phyloP scores from a whole-genome alignment of 2,797 vertebrate species.

The Aplochiton taeniatus region DNA sequence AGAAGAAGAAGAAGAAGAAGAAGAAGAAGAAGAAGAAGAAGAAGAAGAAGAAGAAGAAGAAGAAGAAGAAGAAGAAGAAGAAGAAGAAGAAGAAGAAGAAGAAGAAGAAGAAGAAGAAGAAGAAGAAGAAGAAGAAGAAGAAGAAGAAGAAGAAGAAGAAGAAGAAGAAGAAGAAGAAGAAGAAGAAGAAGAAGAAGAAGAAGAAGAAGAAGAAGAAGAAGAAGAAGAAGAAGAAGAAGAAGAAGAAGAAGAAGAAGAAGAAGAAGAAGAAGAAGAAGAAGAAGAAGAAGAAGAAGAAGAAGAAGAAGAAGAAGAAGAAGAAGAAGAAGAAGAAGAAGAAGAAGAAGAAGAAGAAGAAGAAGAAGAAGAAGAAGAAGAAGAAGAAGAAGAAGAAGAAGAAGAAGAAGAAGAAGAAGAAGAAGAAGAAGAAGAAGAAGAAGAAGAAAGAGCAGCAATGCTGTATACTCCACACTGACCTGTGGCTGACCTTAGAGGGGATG shows the following conservation, averaged over 20 bases:
- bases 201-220: conserved; percentile 4
- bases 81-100: conserved; percentile 4
- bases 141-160: conserved; percentile 4
- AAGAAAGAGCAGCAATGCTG: too few relatives aligned
- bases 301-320: conserved; percentile 4
- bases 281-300: conserved; percentile 4
- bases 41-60: conserved; percentile 4
- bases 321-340: conserved; percentile 4
- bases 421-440: too few relatives aligned
- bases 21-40: conserved; percentile 4
- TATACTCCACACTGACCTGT: too few relatives aligned
- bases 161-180: conserved; percentile 4
- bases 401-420: too few relatives aligned
- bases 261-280: conserved; percentile 4
- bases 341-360: conserved; percentile 4
- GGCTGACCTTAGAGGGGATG: too few relatives aligned
- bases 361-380: neutral
- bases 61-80: conserved; percentile 4
- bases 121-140: conserved; percentile 4
- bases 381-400: too few relatives aligned
- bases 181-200: conserved; percentile 4
- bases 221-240: conserved; percentile 4
- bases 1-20: neutral
- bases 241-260: conserved; percentile 4
- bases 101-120: conserved; percentile 4